Percentiles rank a stretch among this genome's conserved stretches.
Conservation (phyloP, 2,888 invertebrate genomes). For the Nomada flava region DNA sequence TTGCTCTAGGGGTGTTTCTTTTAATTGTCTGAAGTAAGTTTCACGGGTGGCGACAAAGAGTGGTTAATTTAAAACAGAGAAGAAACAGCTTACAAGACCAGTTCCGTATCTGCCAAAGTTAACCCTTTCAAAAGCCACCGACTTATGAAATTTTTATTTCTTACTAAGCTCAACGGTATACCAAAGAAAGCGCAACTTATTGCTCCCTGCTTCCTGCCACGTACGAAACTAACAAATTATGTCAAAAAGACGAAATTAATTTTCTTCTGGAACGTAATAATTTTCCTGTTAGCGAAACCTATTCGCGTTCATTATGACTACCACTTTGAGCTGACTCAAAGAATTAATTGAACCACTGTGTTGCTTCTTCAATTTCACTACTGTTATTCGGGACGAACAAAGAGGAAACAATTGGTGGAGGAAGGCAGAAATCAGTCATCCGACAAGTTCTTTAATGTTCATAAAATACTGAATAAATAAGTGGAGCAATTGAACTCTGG, state of each 20-base stretch:
- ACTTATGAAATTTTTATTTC: neutral
- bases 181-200: conserved; percentile 26
- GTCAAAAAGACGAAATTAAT: conserved; percentile 45
- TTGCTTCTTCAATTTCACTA: conserved; percentile 54
- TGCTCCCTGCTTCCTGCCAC: neutral
- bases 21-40: too few species aligned
- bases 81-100: too few species aligned
- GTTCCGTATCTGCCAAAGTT: too few species aligned
- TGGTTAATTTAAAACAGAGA: too few species aligned
- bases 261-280: conserved; percentile 25
- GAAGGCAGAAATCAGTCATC: neutral
- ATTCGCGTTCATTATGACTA: conserved; percentile 52
- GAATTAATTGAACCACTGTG: conserved; percentile 15
- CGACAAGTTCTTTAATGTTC: conserved; percentile 51
- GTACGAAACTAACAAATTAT: conserved; percentile 43
- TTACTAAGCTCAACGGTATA: conserved; percentile 25
- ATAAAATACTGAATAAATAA: conserved; percentile 51
- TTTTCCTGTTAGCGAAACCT: conserved; percentile 9
- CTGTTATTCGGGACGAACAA: neutral
- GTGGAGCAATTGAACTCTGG: conserved; percentile 29
- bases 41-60: too few species aligned
- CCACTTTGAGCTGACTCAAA: conserved; percentile 21
- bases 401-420: neutral
- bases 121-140: too few species aligned
- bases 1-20: too few species aligned